These are phyloP conservation scores for Blastobasis adustella DNA, from an alignment of 2,888 invertebrate genomes.

Conservation along the genomic window DNA sequence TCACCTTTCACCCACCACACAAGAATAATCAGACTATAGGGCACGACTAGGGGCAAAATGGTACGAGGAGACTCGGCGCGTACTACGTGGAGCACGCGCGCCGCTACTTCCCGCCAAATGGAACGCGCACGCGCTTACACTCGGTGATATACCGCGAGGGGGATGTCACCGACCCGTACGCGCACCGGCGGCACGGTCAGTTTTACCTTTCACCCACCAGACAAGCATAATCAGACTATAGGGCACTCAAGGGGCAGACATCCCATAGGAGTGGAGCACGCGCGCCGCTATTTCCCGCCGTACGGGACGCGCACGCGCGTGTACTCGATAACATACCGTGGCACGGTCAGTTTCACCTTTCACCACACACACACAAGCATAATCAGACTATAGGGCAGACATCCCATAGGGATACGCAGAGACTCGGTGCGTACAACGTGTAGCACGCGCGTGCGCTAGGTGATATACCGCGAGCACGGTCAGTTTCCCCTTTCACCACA, in stretches of 20 bases:
- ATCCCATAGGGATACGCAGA: no score
- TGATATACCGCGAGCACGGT: no score
- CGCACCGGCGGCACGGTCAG: neutral
- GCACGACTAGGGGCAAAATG: no score
- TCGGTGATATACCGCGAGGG: constrained; percentile 59
- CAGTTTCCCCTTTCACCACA: no score
- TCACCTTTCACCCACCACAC: neutral
- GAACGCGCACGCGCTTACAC: neutral
- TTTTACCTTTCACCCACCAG: neutral
- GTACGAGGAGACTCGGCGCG: neutral
- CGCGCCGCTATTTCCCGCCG: constrained; percentile 73
- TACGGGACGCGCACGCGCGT: neutral
- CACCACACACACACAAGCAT: neutral
- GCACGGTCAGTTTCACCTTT: neutral
- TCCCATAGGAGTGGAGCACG: constrained; percentile 72
- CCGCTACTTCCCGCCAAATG: constrained; percentile 44
- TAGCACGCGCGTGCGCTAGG: constrained; percentile 78
- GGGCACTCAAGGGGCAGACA: no score
- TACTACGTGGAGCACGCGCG: constrained; percentile 80
- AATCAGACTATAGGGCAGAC: no score
- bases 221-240: no score
- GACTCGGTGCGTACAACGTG: neutral
- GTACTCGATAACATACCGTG: neutral
- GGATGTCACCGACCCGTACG: neutral
- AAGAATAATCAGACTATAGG: no score